phyloP scores from a whole-genome alignment of 35 echinoderm and acorn worm species.

The Apostichopus parvimensis region DNA sequence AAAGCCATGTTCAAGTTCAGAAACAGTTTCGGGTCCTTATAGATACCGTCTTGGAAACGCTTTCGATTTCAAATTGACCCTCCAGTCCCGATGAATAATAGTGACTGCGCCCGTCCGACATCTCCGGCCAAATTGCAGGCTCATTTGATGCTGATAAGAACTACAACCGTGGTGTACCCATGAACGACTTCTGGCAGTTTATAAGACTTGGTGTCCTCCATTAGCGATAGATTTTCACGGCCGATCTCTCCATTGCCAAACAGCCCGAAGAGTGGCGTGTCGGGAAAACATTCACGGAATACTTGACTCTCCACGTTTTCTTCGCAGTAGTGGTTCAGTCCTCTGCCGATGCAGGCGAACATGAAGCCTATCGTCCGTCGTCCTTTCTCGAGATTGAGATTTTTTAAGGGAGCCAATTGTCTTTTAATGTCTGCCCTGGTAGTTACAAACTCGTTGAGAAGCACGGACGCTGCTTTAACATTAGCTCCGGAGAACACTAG shows the following conservation, averaged over 20 bases:
- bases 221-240: constrained; percentile 62
- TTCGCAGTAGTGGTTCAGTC: constrained; percentile 56
- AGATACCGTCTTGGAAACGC: no score
- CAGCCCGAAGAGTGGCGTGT: constrained; percentile 81
- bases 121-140: not conserved
- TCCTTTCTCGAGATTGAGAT: constrained; percentile 46
- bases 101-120: no score
- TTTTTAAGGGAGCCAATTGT: constrained; percentile 68
- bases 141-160: constrained; percentile 34
- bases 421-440: constrained; percentile 43
- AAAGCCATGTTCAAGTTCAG: no score
- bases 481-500: constrained; percentile 84
- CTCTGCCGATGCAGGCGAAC: constrained; percentile 91
- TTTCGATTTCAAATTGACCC: no score
- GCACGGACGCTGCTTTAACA: constrained; percentile 76
- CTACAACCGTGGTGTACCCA: constrained; percentile 52
- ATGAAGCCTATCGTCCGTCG: constrained; percentile 82
- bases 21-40: no score
- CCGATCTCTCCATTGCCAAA: constrained; percentile 97
- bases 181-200: constrained; percentile 42
- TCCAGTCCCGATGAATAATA: no score
- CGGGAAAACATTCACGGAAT: constrained; percentile 79
- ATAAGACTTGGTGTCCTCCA: not conserved
- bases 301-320: constrained; percentile 81
- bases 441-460: constrained; percentile 55